Base-by-base conservation (phyloP, 92 coral and sea anemone genomes). In the Plumapathes pennacea region DNA sequence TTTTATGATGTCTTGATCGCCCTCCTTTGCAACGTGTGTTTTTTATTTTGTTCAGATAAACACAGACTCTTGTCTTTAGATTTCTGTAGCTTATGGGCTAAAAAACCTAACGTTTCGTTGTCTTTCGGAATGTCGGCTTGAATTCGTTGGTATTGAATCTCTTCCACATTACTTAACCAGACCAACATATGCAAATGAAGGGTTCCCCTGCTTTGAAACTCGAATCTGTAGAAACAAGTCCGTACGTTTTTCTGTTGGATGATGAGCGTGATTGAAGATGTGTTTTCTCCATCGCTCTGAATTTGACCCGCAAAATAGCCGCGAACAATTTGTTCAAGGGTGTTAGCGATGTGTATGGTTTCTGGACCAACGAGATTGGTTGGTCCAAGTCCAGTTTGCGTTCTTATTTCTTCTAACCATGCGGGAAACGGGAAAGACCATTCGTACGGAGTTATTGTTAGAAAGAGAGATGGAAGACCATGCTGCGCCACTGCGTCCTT, bases 391-490 rank as follows among this genome's bases (percentile, higher is more conserved):
- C 83, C 80, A 3, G 77, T 57, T 3, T 10, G 1, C 0, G 25
- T 0, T 29, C 60, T 20, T 9, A 60, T 38, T 0, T 33, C 33
- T 0, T 36, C 19, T 7, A 69, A 11, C 80, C 83, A 86, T 0
- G 5, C 6, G 6, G 82, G 77, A 26, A 50, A 74, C 3, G 89
- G 85, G 38, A 86, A 81, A 9, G 76, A 40, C 88, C 88, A 85
- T 37, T 85, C 95, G 32, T 23, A 85, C 5, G 88, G 88, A 5
- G 64, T 68, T 0, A 85, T 33, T 1, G 85, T 86, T 0, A 80
- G 28, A 26, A 76, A 85, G 4, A 74, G 32, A 51, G 27, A 38
- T 1, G 95, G 95, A 13, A 7, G 20, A 2, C 85, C 85, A 32
- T 76, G 72, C 22, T 77, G 89, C 0, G n/a, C 5, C 0, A 86